Evolutionary conservation across 2,113 vertebrate genomes (phyloP).

Genomic region (Elaphurus davidianus): DNA sequence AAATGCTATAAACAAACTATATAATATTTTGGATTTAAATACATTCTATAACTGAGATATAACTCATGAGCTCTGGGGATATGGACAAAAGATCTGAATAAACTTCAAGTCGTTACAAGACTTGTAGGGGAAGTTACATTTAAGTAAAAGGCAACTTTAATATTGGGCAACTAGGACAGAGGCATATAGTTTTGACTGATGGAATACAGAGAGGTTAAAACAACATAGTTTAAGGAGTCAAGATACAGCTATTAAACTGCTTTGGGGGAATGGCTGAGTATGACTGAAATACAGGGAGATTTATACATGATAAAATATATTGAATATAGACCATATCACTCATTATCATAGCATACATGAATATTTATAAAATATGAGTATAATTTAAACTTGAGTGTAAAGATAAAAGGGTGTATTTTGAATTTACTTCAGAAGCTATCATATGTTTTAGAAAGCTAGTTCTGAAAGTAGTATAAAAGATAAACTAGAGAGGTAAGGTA

Average conservation of each 20-base stretch:
- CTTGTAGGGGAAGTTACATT: background rate
- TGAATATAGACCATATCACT: background rate
- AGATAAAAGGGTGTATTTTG: background rate
- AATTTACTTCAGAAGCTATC: background rate
- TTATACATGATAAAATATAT: background rate
- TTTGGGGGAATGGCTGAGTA: background rate
- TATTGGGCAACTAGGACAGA: background rate
- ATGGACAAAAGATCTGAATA: background rate
- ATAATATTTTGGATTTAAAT: background rate
- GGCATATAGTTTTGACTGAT: background rate
- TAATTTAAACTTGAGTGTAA: background rate
- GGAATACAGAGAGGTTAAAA: background rate
- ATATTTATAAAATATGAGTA: background rate
- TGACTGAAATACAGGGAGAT: background rate
- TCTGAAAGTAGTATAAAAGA: background rate
- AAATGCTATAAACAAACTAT: background rate
- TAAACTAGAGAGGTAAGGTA: background rate
- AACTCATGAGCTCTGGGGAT: background rate
- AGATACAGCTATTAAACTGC: background rate
- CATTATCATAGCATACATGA: background rate
- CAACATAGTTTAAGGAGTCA: background rate
- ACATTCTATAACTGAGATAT: background rate
- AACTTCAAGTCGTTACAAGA: background rate
- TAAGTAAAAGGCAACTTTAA: background rate
- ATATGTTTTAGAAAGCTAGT: background rate